Base-by-base conservation (phyloP, 2,888 invertebrate species). In the Philaethria dido region DNA sequence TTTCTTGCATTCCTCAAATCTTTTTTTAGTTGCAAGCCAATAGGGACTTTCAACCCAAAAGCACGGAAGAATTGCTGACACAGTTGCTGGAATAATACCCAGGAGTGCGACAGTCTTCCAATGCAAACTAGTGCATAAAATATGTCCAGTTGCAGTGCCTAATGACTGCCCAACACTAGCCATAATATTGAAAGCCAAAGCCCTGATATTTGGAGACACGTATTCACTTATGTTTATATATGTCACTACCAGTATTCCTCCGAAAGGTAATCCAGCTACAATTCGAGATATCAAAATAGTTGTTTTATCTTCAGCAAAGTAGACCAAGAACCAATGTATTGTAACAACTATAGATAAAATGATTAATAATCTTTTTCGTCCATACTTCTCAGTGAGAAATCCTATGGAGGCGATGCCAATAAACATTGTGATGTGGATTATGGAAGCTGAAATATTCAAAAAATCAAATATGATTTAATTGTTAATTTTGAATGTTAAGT, bases 1-100 rank as follows among this genome's bases (percentile, higher is more conserved):
- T 6, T 44, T 36, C 36, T 48, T 48, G 42, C 13, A 71, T 48
- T 74, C 73, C 6, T 73, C 69, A 64, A 70, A 77, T 42, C 64
- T 62, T 2, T 74, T 72, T 42, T 72, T 71, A 0, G 74, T 69
- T 0, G 77, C 77, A 14, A 77, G 45, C 77, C 75, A 77, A 0
- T 69, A 70, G 0, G 75, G 75, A 44, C 75, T 75, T 54, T 77
- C 75, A 0, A 72, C 69, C 72, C 71, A 77, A 66, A 75, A 73
- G 0, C 71, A 20, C 3, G 74, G 73, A 0, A 73, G 20, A 1
- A 75, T 29, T 9, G 54, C 63, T 3, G 72, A 72, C n/a, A 73
- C 62, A 11, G 59, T 55, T 0, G 73, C 61, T 2, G 74, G 74
- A 16, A 73, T 67, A 0, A 72, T 60, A 9, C 75, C 75, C 6